Conservation (phyloP, 2,888 invertebrate species). For the Brachycybe producta region DNA sequence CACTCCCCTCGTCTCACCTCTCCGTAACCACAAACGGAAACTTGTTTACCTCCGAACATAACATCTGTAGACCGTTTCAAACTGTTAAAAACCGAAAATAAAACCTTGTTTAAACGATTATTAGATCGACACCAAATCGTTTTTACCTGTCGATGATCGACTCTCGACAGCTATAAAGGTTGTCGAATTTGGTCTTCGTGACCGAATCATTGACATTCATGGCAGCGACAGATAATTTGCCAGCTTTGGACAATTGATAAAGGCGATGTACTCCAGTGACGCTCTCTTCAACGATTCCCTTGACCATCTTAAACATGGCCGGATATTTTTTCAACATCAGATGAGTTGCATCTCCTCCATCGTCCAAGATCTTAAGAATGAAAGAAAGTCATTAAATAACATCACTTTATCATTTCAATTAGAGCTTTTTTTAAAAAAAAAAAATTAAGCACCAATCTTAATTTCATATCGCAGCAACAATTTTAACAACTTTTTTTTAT, state of each 20-base stretch:
- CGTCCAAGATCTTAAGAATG: constrained; percentile 79
- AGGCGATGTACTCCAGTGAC: constrained; percentile 95
- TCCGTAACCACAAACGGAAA: constrained; percentile 90
- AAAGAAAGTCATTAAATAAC: too few species aligned
- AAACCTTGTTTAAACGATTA: constrained; percentile 28
- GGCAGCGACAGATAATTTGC: constrained; percentile 85
- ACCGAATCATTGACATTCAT: constrained; percentile 99
- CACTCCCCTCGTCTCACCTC: constrained; percentile 40
- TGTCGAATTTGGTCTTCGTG: constrained; percentile 96
- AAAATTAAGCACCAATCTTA: too few species aligned
- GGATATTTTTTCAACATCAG: constrained; percentile 92
- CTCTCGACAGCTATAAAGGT: constrained; percentile 88
- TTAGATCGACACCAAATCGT: not conserved
- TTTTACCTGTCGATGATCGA: constrained; percentile 68
- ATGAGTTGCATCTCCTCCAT: constrained; percentile 94
- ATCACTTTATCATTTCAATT: too few species aligned
- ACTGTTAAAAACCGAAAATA: constrained; percentile 34
- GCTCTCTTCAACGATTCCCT: constrained; percentile 91
- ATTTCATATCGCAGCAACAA: too few species aligned
- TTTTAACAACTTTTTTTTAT: too few species aligned
- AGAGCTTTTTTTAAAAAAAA: too few species aligned
- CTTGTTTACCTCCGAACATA: constrained; percentile 96
- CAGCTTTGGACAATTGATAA: constrained; percentile 87
- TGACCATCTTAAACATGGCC: constrained; percentile 81
- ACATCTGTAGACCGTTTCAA: constrained; percentile 82